Evolutionary conservation across 35 echinoderm and acorn worm species (phyloP).

Genomic region (Acanthaster planci): DNA sequence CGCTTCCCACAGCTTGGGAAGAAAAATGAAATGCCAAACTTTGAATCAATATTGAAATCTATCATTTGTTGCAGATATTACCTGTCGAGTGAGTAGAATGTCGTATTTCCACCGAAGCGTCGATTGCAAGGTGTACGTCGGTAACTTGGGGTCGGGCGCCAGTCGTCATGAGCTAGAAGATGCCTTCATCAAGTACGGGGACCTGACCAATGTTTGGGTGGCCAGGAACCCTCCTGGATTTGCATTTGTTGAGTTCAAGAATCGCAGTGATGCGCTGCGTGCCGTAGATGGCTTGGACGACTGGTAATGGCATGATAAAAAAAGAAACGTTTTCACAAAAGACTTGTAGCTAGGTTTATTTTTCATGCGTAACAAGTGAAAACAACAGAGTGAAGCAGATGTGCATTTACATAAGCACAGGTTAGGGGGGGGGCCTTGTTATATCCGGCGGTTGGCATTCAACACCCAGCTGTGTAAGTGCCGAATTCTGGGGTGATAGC

Average conservation of each 20-base stretch:
- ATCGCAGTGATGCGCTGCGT: slow-evolving; percentile 51
- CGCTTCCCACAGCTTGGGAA: no score
- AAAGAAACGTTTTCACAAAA: neutral
- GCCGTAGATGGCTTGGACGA: slow-evolving; percentile 42
- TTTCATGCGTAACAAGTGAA: neutral
- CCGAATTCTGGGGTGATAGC: no score
- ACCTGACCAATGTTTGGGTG: slow-evolving; percentile 68
- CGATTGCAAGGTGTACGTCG: slow-evolving; percentile 71
- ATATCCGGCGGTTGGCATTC: no score
- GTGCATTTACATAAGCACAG: no score
- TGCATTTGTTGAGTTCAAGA: slow-evolving; percentile 66
- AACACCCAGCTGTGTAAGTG: no score
- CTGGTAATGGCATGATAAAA: slow-evolving; percentile 8
- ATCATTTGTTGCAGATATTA: neutral
- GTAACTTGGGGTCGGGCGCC: slow-evolving; percentile 45
- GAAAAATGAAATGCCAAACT: no score
- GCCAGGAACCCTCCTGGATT: slow-evolving; percentile 67
- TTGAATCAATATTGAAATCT: neutral
- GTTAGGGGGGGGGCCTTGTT: no score
- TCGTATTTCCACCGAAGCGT: neutral
- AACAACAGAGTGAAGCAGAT: no score
- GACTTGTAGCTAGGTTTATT: neutral
- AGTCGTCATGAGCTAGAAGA: slow-evolving; percentile 63
- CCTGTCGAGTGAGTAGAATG: neutral
- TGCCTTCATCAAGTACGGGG: slow-evolving; percentile 52